Conservation (phyloP, 2,797 vertebrate genomes). For the Sebastes diaconus region DNA sequence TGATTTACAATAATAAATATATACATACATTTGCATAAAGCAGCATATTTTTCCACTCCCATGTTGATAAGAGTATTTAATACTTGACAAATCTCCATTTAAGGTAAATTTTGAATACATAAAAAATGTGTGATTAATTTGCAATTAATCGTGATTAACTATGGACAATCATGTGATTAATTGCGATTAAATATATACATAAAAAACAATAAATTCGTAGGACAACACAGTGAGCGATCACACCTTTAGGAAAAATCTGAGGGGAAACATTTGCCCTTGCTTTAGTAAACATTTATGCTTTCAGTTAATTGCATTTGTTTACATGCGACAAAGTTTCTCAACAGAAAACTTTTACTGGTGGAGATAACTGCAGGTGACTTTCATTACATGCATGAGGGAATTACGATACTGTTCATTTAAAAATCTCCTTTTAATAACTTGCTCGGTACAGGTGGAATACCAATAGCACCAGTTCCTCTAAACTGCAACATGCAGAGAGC, state of each 20-base stretch:
- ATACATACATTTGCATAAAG: too few relatives aligned
- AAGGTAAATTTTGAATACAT: too few relatives aligned
- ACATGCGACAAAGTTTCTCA: background rate
- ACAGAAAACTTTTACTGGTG: background rate
- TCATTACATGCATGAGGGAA: slow-evolving; percentile 19
- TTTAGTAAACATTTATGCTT: background rate
- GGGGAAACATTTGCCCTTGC: background rate
- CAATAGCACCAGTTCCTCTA: background rate
- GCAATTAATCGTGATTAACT: too few relatives aligned
- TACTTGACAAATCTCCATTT: too few relatives aligned
- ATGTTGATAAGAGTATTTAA: too few relatives aligned
- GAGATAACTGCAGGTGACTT: background rate
- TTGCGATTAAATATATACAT: too few relatives aligned
- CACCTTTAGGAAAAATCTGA: background rate
- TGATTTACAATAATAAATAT: too few relatives aligned
- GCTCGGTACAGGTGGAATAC: background rate
- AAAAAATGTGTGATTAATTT: too few relatives aligned
- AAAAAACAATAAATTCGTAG: background rate
- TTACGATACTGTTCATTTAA: background rate
- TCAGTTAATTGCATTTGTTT: background rate
- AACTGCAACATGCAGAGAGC: background rate
- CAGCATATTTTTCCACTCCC: too few relatives aligned
- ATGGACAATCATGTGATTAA: too few relatives aligned
- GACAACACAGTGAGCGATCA: background rate
- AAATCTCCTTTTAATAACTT: background rate